Evolutionary conservation across 2,888 invertebrate genomes (phyloP).

Genomic region (Penaeus monodon): DNA sequence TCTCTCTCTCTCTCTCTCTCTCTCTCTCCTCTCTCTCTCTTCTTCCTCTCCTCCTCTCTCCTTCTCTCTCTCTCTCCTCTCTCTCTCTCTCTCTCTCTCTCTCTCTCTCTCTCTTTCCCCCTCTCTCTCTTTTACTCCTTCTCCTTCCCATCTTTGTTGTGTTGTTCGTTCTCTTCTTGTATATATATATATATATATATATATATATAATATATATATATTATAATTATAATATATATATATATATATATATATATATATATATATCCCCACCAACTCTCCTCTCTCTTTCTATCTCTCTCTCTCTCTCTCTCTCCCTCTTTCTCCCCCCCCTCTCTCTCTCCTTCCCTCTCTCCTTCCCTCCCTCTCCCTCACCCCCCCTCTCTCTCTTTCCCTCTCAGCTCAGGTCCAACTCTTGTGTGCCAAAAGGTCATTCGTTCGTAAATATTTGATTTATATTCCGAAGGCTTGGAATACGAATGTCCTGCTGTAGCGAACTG

Average conservation of each 20-base stretch:
- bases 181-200: too few species aligned
- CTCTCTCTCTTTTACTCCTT: neutral
- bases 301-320: neutral
- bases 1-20: neutral
- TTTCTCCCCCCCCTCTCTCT: neutral
- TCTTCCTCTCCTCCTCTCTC: neutral
- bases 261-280: too few species aligned
- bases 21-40: neutral
- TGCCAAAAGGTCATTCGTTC: too few species aligned
- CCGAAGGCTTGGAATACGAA: too few species aligned
- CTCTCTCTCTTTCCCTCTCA: neutral
- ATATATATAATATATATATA: too few species aligned
- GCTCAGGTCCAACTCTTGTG: too few species aligned
- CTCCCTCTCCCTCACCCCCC: neutral
- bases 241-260: too few species aligned
- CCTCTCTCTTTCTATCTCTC: neutral
- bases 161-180: too few species aligned
- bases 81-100: neutral
- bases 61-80: neutral
- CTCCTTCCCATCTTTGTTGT: too few species aligned
- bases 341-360: neutral
- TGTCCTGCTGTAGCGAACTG: too few species aligned
- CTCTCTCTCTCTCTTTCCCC: neutral
- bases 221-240: too few species aligned
- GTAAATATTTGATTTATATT: too few species aligned